phyloP scores from a whole-genome alignment of 2,797 vertebrate genomes.

The Apodemus agrarius region DNA sequence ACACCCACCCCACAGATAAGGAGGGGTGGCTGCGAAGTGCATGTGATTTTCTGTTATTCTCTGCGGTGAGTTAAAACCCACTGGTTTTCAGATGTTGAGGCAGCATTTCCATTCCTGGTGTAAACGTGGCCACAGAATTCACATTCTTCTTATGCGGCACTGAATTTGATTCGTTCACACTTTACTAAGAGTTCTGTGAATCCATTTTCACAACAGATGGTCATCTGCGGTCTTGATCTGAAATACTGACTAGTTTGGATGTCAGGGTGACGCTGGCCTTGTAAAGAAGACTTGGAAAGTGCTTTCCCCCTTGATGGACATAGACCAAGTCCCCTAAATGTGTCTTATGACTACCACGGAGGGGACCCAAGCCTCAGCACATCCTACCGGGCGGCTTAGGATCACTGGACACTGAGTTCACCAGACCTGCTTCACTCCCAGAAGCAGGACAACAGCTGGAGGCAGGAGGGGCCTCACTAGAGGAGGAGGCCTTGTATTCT shows the following conservation, averaged over 20 bases:
- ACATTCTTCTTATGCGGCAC: background rate
- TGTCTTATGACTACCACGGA: background rate
- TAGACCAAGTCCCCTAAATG: background rate
- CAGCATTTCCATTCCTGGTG: background rate
- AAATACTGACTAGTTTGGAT: background rate
- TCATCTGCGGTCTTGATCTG: background rate
- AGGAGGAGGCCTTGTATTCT: background rate
- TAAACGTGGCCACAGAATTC: background rate
- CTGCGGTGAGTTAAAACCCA: background rate
- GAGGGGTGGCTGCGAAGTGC: background rate
- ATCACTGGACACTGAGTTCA: background rate
- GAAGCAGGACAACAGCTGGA: background rate
- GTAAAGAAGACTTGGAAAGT: background rate
- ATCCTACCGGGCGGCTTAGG: background rate
- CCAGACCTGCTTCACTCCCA: background rate
- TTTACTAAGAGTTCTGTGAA: background rate
- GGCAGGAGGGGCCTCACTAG: background rate
- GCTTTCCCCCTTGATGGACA: background rate
- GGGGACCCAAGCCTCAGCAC: background rate
- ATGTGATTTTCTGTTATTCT: background rate
- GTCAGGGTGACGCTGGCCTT: background rate
- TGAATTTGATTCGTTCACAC: background rate
- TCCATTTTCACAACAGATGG: background rate
- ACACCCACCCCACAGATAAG: background rate
- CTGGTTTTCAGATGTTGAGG: background rate